Base-by-base conservation (phyloP, 2,113 vertebrate species). In the Parus major region DNA sequence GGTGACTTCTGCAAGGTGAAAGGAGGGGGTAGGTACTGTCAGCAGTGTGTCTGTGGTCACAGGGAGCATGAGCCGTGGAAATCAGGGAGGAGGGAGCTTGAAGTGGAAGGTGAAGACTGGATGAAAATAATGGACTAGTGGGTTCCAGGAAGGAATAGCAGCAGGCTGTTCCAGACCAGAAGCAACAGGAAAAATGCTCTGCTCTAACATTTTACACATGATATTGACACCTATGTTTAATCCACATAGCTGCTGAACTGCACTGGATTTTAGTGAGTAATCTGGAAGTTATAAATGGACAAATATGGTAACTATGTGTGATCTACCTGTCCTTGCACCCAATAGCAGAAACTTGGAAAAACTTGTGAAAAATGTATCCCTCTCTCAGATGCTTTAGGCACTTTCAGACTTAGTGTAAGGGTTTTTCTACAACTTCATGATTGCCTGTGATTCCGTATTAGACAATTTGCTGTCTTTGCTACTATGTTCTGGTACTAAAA, bases 41-140 rank as follows among this genome's bases (percentile, higher is more conserved):
- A 66, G 36, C n/a, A 70, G 28, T 4, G 22, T n/a, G 35, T 18
- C 35, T 41, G 15, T 21, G n/a, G 52, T 41, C n/a, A 27, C 35
- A 50, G 20, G 17, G 21, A 44, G 10, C 7, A 3, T 0, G 0
- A 71, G 28, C 31, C 2, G 3, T 50, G 69, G 33, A 39, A 59
- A 16, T 1, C 0, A 1, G 44, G 33, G 35, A 84, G 15, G 22
- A 41, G 12, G 28, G 22, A 78, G 6, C 6, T 5, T 39, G 21
- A 52, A 23, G 53, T 47, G 25, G 27, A 42, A 41, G 7, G 17
- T 4, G 17, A 27, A 39, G 24, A 27, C 12, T 14, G 0, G 27
- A 42, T 4, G 17, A 39, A 92, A 55, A 52, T 7, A 13, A 13
- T 21, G 21, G 24, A 6, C 29, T 15, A 29, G 21, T 2, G 1